Evolutionary conservation across 2,888 invertebrate genomes (phyloP).

Genomic region (Aporophyla nigra): DNA sequence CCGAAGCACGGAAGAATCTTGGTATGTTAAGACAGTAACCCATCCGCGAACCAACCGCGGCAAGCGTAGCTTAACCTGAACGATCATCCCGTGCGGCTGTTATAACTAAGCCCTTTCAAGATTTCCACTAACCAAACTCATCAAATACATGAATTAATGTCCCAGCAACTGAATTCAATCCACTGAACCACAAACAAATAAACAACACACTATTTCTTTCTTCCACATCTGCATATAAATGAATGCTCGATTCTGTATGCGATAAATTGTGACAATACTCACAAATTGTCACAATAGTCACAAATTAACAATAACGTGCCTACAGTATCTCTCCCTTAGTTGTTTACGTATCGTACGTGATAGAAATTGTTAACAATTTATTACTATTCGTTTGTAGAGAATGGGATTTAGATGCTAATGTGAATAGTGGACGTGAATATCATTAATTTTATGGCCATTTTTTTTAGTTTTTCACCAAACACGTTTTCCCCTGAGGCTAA

Average conservation of each 20-base stretch:
- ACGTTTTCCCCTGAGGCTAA: no score
- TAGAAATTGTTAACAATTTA: slow-evolving; percentile 51
- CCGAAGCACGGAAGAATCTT: no score
- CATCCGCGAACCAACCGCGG: no score
- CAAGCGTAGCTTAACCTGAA: no score
- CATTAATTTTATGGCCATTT: slow-evolving; percentile 17
- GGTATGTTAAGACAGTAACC: no score
- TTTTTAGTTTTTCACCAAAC: no score
- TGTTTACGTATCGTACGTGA: slow-evolving; percentile 58
- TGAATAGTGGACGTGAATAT: slow-evolving; percentile 39
- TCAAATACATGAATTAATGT: slow-evolving; percentile 17
- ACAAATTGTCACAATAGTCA: slow-evolving; percentile 41
- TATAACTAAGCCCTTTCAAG: no score
- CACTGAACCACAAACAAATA: slow-evolving; percentile 32
- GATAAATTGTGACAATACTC: slow-evolving; percentile 54
- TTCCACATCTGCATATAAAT: slow-evolving; percentile 54
- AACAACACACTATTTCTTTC: slow-evolving; percentile 43
- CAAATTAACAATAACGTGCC: slow-evolving; percentile 56
- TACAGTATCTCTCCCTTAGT: slow-evolving; percentile 41
- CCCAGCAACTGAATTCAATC: slow-evolving; percentile 1
- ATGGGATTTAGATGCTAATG: slow-evolving; percentile 45
- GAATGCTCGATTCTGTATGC: slow-evolving; percentile 15
- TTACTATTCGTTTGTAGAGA: slow-evolving; percentile 41
- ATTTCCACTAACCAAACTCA: background rate
- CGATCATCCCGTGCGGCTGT: no score